These are phyloP conservation scores for Cotesia congregata DNA, from an alignment of 2,888 invertebrate species.

Conservation along the genomic window DNA sequence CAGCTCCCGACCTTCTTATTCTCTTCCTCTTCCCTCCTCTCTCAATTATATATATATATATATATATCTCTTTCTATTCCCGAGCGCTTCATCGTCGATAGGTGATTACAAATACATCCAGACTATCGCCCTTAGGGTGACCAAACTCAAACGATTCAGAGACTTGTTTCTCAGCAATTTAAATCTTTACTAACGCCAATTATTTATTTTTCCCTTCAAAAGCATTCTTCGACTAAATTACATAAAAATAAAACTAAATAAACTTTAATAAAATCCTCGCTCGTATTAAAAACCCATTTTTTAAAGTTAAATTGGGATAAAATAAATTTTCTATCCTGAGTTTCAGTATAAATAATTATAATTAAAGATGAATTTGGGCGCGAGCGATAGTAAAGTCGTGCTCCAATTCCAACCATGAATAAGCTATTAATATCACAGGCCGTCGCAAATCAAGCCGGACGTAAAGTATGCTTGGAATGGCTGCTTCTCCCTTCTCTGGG, in stretches of 20 bases:
- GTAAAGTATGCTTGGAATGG: constrained; percentile 60
- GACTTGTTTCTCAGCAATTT: background rate
- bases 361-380: constrained; percentile 24
- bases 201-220: background rate
- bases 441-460: constrained; percentile 60
- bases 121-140: background rate
- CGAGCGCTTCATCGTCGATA: background rate
- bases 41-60: background rate
- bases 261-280: background rate
- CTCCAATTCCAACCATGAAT: constrained; percentile 60
- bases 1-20: constrained; percentile 21
- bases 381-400: constrained; percentile 48
- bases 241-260: background rate
- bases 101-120: background rate
- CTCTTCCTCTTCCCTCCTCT: constrained; percentile 31
- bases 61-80: constrained; percentile 39
- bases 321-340: background rate
- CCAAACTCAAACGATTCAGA: background rate
- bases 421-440: constrained; percentile 58
- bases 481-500: constrained; percentile 32
- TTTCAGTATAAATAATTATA: background rate
- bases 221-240: background rate
- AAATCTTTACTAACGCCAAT: background rate
- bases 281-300: background rate
- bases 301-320: background rate